phyloP scores from a whole-genome alignment of 2,113 vertebrate genomes.

The Danionella cerebrum region DNA sequence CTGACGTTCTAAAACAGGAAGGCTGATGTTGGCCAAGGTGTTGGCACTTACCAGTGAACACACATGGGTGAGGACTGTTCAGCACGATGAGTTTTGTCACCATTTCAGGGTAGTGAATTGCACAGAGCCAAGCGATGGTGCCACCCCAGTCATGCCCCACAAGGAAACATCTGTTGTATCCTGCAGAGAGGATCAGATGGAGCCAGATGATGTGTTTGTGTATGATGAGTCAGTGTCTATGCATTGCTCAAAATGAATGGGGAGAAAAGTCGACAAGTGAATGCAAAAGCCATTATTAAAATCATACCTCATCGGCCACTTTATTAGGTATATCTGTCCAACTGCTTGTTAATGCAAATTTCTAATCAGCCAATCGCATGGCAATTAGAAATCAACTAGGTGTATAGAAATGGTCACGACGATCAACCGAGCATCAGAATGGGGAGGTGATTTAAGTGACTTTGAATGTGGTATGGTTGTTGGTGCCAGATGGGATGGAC shows the following conservation, averaged over 20 bases:
- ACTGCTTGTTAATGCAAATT: too few species aligned
- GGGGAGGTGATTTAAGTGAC: too few species aligned
- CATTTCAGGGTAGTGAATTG: slow-evolving; percentile 95
- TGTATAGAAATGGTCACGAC: too few species aligned
- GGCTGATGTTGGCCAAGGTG: background rate
- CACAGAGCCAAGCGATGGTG: slow-evolving; percentile 89
- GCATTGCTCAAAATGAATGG: background rate
- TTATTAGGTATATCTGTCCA: too few species aligned
- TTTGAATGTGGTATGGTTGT: too few species aligned
- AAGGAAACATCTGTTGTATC: slow-evolving; percentile 91
- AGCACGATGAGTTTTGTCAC: slow-evolving; percentile 90
- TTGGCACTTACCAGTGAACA: slow-evolving; percentile 75
- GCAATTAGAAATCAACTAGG: too few species aligned
- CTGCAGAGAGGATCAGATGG: slow-evolving; percentile 54
- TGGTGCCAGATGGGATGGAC: too few species aligned
- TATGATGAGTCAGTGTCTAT: background rate
- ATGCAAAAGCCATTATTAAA: background rate
- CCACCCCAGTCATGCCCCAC: slow-evolving; percentile 97
- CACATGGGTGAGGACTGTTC: slow-evolving; percentile 92
- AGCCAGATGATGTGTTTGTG: slow-evolving; percentile 8
- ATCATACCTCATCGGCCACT: too few species aligned
- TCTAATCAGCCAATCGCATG: too few species aligned
- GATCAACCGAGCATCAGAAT: too few species aligned
- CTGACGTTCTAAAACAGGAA: background rate
- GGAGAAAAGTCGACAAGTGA: background rate